These are phyloP conservation scores for Tapera naevia DNA, from an alignment of 2,797 vertebrate genomes.

Conservation along the genomic window DNA sequence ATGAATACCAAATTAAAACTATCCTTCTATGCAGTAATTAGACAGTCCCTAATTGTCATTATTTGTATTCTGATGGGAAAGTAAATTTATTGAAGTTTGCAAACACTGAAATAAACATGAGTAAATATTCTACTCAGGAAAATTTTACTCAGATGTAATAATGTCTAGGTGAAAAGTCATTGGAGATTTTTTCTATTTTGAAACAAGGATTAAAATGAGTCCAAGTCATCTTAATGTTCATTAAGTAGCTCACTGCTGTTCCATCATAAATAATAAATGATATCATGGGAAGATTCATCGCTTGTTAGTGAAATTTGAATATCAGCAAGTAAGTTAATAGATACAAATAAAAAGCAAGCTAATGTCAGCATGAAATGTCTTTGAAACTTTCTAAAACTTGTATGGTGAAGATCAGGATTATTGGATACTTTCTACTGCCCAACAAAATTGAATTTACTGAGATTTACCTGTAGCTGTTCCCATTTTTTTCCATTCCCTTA, in stretches of 20 bases:
- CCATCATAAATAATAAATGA: constrained; percentile 7
- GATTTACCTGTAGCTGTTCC: neutral
- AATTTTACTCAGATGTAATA: neutral
- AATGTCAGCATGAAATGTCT: neutral
- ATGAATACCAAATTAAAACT: constrained; percentile 5
- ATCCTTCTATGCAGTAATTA: neutral
- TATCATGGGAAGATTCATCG: neutral
- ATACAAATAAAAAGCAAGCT: neutral
- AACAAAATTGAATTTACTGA: neutral
- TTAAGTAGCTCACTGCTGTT: neutral
- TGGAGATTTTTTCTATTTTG: constrained; percentile 3
- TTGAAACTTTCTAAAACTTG: neutral
- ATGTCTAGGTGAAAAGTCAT: neutral
- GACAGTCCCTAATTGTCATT: constrained; percentile 1
- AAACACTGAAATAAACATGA: neutral
- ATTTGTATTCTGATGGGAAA: neutral
- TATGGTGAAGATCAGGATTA: neutral
- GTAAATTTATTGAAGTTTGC: neutral
- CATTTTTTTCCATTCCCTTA: neutral
- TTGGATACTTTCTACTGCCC: neutral
- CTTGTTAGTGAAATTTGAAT: constrained; percentile 12
- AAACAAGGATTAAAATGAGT: constrained; percentile 6
- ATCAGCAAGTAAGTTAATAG: neutral
- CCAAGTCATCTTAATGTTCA: neutral
- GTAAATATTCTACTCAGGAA: neutral